A percentile compares a stretch with the other conserved stretches of the same genome.
Conservation (phyloP, 2,113 vertebrate genomes). For the Eclectus roratus region DNA sequence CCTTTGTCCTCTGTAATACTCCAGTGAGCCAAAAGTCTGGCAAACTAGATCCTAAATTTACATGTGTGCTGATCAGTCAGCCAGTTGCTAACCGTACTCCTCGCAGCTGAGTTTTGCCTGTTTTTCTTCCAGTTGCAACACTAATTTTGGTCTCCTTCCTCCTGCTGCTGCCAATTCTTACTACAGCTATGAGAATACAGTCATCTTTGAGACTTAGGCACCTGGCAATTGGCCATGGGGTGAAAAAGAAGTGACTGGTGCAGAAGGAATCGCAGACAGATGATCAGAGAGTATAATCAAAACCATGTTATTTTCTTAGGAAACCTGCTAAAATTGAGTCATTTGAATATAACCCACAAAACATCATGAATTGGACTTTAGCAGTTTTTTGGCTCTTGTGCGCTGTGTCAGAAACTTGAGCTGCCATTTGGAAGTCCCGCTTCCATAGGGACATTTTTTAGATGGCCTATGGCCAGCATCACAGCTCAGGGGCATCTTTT, state of each 20-base stretch:
- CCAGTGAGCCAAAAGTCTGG: not conserved
- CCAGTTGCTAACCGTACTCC: not conserved
- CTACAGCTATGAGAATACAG: not conserved
- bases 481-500: not conserved
- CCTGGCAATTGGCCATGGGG: not conserved
- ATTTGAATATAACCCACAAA: slow-evolving; percentile 11
- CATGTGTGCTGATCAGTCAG: not conserved
- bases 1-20: not conserved
- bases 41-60: not conserved
- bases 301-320: not conserved
- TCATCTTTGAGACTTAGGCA: not conserved
- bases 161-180: not conserved
- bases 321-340: slow-evolving; percentile 1
- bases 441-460: not conserved
- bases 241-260: not conserved
- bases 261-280: not conserved
- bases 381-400: not conserved
- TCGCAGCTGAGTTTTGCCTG: not conserved
- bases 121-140: not conserved
- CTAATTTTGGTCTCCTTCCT: not conserved
- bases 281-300: not conserved
- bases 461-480: not conserved
- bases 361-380: not conserved
- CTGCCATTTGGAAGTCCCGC: not conserved
- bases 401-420: not conserved